These are phyloP conservation scores for Nineta flava DNA, from an alignment of 2,888 invertebrate species.

Conservation along the genomic window DNA sequence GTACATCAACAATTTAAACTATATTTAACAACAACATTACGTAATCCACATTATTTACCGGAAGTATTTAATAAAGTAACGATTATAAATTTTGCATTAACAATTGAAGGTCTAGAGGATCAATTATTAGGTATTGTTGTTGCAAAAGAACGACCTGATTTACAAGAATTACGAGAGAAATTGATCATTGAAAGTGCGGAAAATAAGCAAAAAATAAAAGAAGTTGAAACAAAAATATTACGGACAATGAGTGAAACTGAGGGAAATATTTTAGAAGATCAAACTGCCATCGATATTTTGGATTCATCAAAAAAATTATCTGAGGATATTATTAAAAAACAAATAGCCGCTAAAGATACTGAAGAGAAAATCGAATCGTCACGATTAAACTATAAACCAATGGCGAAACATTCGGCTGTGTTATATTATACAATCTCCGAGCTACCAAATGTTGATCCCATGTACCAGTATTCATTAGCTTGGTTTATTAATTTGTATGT, in stretches of 20 bases:
- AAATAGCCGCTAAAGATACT: conserved; percentile 59
- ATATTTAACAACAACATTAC: conserved; percentile 66
- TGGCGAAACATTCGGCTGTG: conserved; percentile 64
- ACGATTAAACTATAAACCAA: conserved; percentile 55
- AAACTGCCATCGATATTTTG: conserved; percentile 71
- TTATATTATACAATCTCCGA: conserved; percentile 73
- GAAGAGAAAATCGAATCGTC: conserved; percentile 63
- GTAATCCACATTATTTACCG: conserved; percentile 74
- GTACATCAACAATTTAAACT: conserved; percentile 60
- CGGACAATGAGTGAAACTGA: conserved; percentile 66
- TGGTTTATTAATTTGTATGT: conserved; percentile 79
- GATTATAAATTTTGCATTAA: conserved; percentile 69
- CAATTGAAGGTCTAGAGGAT: conserved; percentile 67
- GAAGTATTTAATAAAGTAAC: conserved; percentile 74
- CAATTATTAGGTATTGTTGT: conserved; percentile 72
- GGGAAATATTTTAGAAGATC: conserved; percentile 84
- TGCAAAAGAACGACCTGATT: conserved; percentile 68
- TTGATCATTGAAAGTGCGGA: conserved; percentile 63
- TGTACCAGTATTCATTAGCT: conserved; percentile 75
- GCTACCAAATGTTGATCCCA: conserved; percentile 69
- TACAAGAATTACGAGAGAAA: conserved; percentile 65
- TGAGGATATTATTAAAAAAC: conserved; percentile 67
- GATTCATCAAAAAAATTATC: conserved; percentile 74
- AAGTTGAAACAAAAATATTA: conserved; percentile 79
- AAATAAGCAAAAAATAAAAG: conserved; percentile 64